Percentiles rank a stretch among this genome's conserved stretches.
phyloP scores from a whole-genome alignment of 2,113 vertebrate species.

The Psophia crepitans region DNA sequence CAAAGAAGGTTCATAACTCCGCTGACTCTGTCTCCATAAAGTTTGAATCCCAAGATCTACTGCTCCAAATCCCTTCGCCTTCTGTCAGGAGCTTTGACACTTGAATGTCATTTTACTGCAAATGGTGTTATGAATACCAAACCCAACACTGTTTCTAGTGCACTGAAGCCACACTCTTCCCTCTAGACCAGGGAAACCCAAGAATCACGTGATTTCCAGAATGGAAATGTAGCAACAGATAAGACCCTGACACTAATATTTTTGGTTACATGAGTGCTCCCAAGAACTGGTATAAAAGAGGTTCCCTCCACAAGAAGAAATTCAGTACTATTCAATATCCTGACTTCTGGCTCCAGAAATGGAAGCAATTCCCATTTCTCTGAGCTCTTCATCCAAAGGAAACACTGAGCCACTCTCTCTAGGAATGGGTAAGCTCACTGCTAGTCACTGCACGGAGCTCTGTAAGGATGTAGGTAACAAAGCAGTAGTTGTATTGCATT shows the following conservation, averaged over 20 bases:
- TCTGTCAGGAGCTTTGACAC: background rate
- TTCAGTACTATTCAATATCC: background rate
- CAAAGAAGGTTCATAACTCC: background rate
- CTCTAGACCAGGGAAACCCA: background rate
- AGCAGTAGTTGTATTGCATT: background rate
- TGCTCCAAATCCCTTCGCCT: background rate
- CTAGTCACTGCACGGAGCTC: background rate
- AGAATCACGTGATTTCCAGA: background rate
- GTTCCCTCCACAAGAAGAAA: background rate
- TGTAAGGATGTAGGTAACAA: background rate
- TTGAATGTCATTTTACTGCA: background rate
- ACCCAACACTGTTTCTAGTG: background rate
- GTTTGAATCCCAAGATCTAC: background rate
- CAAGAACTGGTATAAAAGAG: background rate
- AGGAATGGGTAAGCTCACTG: background rate
- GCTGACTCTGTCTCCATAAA: background rate
- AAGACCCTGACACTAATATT: background rate
- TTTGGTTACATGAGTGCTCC: background rate
- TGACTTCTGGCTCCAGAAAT: background rate
- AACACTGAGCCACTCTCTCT: background rate
- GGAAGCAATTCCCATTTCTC: background rate
- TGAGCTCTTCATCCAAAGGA: background rate
- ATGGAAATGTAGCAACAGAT: background rate
- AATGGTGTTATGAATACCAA: background rate
- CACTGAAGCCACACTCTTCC: background rate